Evolutionary conservation across 2,888 invertebrate species (phyloP).

Genomic region (Griposia aprilina): DNA sequence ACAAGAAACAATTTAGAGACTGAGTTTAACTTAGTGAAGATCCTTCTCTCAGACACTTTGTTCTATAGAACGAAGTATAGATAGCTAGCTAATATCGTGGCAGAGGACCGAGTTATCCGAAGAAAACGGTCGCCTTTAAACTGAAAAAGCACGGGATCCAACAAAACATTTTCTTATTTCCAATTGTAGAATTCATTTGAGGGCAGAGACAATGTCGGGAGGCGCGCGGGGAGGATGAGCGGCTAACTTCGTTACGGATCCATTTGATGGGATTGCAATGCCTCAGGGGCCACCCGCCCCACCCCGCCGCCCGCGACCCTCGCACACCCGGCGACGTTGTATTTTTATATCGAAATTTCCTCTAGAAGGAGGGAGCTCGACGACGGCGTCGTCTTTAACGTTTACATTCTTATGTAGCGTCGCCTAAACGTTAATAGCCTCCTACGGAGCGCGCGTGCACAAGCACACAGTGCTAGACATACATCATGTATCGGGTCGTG

Average conservation of each 20-base stretch:
- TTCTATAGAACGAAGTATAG: conserved; percentile 70
- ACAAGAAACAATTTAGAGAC: conserved; percentile 72
- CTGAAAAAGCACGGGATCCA: conserved; percentile 89
- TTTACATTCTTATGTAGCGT: conserved; percentile 91
- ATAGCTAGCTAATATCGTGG: conserved; percentile 74
- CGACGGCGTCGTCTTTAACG: conserved; percentile 89
- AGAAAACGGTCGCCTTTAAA: conserved; percentile 88
- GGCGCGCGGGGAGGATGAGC: conserved; percentile 91
- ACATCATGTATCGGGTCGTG: conserved; percentile 54
- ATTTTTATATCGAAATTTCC: conserved; percentile 91
- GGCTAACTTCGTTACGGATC: conserved; percentile 94
- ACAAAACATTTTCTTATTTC: conserved; percentile 91
- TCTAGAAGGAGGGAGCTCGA: conserved; percentile 86
- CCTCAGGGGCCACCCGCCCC: conserved; percentile 87
- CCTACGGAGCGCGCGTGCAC: conserved; percentile 82
- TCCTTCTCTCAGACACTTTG: conserved; percentile 76
- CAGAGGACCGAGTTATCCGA: conserved; percentile 82
- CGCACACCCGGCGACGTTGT: conserved; percentile 82
- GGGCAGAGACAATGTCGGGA: conserved; percentile 90
- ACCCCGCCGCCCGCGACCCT: conserved; percentile 70
- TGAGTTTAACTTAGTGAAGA: conserved; percentile 74
- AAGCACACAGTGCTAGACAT: conserved; percentile 68
- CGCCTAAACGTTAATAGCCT: conserved; percentile 89
- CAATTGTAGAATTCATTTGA: conserved; percentile 91
- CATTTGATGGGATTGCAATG: conserved; percentile 94